Evolutionary conservation across 2,113 vertebrate species (phyloP), one percentile per base, ranked within the genome.

Genomic region (Melierax canorus): DNA sequence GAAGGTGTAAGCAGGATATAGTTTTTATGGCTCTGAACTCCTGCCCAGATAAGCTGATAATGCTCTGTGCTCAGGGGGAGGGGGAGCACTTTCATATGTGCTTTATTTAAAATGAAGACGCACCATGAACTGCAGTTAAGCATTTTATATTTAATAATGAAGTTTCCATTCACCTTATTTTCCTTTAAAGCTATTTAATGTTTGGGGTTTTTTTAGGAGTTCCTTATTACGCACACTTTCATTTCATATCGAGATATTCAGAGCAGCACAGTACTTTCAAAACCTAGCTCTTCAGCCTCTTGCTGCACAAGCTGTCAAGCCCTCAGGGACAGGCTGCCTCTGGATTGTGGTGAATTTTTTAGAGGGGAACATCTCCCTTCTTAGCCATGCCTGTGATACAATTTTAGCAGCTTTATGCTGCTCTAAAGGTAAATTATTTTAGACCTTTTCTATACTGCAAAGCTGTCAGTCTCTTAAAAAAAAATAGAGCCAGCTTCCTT

Each of bases 21-120:
- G 91, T 72, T 94, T 96, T 96, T 95, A 95, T 93, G 77, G 94
- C 95, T 93, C 95, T 96, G 96, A 96, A 96, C 96, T 97, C 88
- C 95, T 97, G 94, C 95, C 96, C 94, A 92, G 95, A 94, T 97
- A 95, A 97, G 96, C 94, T 72, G 96, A 95, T 97, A 95, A 94
- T 13, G 11, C 48, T n/a, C 41, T 0, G 29, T 3, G 46, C 69
- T 73, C 30, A 20, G 55, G 83, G 88, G 83, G 79, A 86, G 62
- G 86, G 92, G 83, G 88, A 93, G 68, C 87, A 59, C 83, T 91
- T 94, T 67, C 81, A 48, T 36, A 73, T 20, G 36, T 68, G 20
- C 43, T 32, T 60, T 62, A 85, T 69, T 95, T 51, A 76, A 92
- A 88, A 63, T 1, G 21, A 92, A 91, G 86, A 82, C 5, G 36